Evolutionary conservation across 2,113 vertebrate species (phyloP).

Genomic region (Prinia subflava): DNA sequence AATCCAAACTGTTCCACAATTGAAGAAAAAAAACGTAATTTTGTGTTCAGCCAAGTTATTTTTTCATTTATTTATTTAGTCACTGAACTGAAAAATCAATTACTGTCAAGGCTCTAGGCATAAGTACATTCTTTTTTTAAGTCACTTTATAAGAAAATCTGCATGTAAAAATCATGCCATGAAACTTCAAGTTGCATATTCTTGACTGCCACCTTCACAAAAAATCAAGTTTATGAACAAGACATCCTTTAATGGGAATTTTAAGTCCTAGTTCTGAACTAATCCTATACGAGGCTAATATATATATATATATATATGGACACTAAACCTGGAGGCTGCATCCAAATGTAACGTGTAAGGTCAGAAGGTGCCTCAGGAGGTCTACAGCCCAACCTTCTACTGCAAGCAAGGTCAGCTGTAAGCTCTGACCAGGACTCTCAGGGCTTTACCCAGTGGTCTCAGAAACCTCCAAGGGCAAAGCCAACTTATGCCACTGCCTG

Average conservation of each 20-base stretch:
- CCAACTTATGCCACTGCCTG: not conserved
- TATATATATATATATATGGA: not conserved
- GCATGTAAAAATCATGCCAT: not conserved
- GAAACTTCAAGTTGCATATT: not conserved
- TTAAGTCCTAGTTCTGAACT: not conserved
- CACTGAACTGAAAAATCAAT: constrained; percentile 61
- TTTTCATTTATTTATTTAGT: constrained; percentile 48
- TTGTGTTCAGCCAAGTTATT: constrained; percentile 11
- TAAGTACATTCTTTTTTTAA: constrained; percentile 2
- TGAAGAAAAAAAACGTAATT: not conserved
- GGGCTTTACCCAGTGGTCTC: not conserved
- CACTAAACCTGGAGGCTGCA: not conserved
- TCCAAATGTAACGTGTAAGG: not conserved
- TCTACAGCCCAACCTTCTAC: not conserved
- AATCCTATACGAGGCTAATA: not conserved
- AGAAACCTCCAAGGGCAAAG: not conserved
- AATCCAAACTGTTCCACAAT: not conserved
- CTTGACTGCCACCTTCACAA: not conserved
- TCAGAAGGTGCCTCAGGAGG: not conserved
- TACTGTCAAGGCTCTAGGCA: constrained; percentile 28
- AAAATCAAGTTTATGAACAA: not conserved
- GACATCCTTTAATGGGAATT: not conserved
- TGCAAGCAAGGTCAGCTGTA: not conserved
- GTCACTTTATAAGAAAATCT: not conserved
- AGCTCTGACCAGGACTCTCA: not conserved